Evolutionary conservation across 1,140 invertebrate genomes (phyloP), one percentile per base, ranked within the genome.

Genomic region (Dryas iulia): DNA sequence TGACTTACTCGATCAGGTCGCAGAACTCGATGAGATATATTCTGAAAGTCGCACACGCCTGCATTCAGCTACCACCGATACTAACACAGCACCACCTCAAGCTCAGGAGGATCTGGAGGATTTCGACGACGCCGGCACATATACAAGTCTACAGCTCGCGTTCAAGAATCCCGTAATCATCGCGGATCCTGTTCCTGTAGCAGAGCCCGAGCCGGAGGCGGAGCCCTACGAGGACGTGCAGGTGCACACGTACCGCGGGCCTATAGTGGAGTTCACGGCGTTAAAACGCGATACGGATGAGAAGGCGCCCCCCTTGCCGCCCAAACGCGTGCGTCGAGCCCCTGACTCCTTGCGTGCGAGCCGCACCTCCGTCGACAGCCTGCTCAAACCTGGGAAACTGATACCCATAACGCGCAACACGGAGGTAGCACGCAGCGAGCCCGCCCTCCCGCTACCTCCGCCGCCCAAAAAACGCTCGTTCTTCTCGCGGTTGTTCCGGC

Each of bases 121-220:
- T 26, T 95, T 96, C 69, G 94, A 95, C 73, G 96, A 97, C 76
- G 94, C 94, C 60, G 94, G 95, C 59, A 96, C 95, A 0, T 97
- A 97, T 70, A 96, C 95, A 0, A 97, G 96, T 79, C 86, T 97
- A 52, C 96, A 97, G 81, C 93, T 97, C 79, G 97, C 97, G 0
- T 97, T 97, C 93, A 97, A 96, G 89, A 97, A 97, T 90, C 96
- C 96, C 0, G 82, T 96, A 0, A 78, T 94, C 6, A 93, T 96
- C 25, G 76, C 91, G 59, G 91, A 94, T 78, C 87, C 87, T 2
- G 81, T 84, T 11, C 52, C 23, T 7, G 6, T 39, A 0, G 33
- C 14, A 5, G 4, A 6, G n/a, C 2, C 33, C 59, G 91, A 94
- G 80, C 86, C 86, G 6, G 81, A 86, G 2, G 87, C 82, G 7